Evolutionary conservation across 1,140 invertebrate species (phyloP).

Genomic region (Mizuhopecten yessoensis): DNA sequence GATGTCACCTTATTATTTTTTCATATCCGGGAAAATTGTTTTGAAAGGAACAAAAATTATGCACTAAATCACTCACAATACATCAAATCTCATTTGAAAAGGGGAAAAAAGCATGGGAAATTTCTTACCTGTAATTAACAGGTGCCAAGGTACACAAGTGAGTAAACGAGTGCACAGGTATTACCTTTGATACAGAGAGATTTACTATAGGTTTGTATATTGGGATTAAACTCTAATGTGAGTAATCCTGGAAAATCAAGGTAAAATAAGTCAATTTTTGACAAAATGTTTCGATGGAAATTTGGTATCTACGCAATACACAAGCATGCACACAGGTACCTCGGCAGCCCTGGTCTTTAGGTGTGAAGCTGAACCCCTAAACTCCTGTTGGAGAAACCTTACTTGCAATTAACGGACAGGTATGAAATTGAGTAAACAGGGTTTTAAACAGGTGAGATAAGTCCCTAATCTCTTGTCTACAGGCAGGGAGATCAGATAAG

Average conservation of each 20-base stretch:
- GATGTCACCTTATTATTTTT: background rate
- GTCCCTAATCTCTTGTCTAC: background rate
- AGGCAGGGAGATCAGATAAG: background rate
- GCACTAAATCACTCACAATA: background rate
- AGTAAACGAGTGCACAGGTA: background rate
- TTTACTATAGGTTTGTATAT: no score
- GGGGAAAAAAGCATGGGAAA: background rate
- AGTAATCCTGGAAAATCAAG: background rate
- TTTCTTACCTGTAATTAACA: background rate
- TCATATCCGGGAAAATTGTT: background rate
- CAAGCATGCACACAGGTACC: background rate
- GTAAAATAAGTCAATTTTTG: background rate
- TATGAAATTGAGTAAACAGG: background rate
- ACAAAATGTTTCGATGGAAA: background rate
- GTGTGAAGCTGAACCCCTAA: background rate
- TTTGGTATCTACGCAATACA: background rate
- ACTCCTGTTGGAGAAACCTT: background rate
- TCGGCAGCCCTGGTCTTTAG: background rate
- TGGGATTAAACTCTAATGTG: no score
- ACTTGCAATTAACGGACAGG: conserved; percentile 17
- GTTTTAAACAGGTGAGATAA: background rate
- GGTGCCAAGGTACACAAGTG: background rate
- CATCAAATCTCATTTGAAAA: background rate
- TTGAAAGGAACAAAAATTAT: background rate
- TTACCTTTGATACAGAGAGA: background rate